phyloP scores from a whole-genome alignment of 2,888 invertebrate genomes.

The Trachelus iudaicus region DNA sequence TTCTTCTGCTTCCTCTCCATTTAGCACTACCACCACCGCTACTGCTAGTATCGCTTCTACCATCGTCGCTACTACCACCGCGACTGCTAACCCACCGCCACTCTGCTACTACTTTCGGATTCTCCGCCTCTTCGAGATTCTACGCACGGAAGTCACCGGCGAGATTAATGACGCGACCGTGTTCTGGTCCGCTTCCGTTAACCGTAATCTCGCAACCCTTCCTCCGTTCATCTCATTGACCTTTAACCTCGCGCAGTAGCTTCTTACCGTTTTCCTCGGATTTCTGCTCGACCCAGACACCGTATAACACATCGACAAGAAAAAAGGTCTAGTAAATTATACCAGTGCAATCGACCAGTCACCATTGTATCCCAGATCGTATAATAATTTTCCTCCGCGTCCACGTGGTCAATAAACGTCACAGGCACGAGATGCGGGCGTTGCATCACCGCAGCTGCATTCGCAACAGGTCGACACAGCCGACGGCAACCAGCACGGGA shows the following conservation, averaged over 20 bases:
- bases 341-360: not conserved
- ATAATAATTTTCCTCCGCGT: not conserved
- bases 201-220: slow-evolving; percentile 1
- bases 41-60: no score
- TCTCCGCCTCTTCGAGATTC: not conserved
- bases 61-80: not conserved
- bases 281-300: not conserved
- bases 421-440: slow-evolving; percentile 1
- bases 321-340: no score
- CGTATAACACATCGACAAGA: no score
- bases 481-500: not conserved
- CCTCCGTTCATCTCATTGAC: not conserved
- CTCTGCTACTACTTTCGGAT: not conserved
- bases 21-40: not conserved
- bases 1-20: slow-evolving; percentile 4
- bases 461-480: slow-evolving; percentile 37
- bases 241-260: not conserved
- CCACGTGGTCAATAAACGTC: not conserved
- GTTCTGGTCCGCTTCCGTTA: slow-evolving; percentile 12
- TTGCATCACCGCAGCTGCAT: slow-evolving; percentile 44
- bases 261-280: not conserved
- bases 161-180: slow-evolving; percentile 26
- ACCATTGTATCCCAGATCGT: not conserved
- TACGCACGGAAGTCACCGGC: slow-evolving; percentile 19
- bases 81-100: no score